Percentiles rank a stretch among this genome's conserved stretches.
Evolutionary conservation across 2,888 invertebrate genomes (phyloP).

Genomic region (Cactoblastis cactorum): DNA sequence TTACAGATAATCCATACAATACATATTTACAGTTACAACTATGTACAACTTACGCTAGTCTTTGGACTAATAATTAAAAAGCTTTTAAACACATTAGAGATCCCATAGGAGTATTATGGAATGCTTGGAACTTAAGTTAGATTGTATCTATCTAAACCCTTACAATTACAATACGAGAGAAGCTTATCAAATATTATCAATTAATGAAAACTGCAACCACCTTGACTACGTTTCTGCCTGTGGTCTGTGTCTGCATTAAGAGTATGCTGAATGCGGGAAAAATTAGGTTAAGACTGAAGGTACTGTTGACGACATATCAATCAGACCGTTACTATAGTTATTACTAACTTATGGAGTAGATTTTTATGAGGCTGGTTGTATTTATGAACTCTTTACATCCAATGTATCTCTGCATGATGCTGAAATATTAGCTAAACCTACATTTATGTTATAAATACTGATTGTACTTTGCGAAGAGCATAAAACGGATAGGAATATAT

Average conservation of each 20-base stretch:
- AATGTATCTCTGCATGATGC: not conserved
- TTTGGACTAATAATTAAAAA: conserved; percentile 65
- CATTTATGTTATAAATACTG: conserved; percentile 10
- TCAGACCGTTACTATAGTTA: too few relatives aligned
- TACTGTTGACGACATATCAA: too few relatives aligned
- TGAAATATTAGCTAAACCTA: not conserved
- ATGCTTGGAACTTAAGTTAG: conserved; percentile 72
- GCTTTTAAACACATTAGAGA: conserved; percentile 76
- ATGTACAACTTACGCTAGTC: conserved; percentile 58
- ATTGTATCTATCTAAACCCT: conserved; percentile 70
- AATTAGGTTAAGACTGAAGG: too few relatives aligned
- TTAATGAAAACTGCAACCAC: not conserved
- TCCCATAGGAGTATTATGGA: conserved; percentile 75
- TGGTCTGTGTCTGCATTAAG: too few relatives aligned
- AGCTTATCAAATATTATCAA: conserved; percentile 36
- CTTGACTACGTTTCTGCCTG: not conserved
- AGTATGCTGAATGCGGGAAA: not conserved
- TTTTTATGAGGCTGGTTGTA: too few relatives aligned
- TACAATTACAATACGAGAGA: conserved; percentile 51
- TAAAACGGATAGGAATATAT: not conserved
- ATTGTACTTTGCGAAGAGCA: not conserved
- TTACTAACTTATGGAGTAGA: too few relatives aligned
- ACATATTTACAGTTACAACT: conserved; percentile 40
- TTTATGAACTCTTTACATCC: too few relatives aligned
- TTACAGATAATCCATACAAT: conserved; percentile 53